Conservation (phyloP, 2,113 vertebrate genomes). For the Sitta europaea region DNA sequence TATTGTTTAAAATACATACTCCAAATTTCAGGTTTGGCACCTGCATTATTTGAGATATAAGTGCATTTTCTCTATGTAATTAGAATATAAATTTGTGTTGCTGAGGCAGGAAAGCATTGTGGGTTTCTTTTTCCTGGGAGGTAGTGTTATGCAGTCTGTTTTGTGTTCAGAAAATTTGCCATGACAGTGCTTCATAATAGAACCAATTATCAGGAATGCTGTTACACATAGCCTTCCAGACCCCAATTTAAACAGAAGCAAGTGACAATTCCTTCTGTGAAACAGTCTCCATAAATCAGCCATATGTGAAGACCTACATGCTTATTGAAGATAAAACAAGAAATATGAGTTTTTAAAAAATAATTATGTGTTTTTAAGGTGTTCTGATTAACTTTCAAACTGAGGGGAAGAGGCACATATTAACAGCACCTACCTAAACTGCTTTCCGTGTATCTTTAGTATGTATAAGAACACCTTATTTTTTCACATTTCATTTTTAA, state of each 20-base stretch:
- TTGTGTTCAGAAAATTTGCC: constrained; percentile 58
- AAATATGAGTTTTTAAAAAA: not conserved
- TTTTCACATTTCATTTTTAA: not conserved
- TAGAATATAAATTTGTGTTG: constrained; percentile 57
- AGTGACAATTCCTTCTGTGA: constrained; percentile 61
- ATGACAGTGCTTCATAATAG: constrained; percentile 66
- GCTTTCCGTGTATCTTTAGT: not conserved
- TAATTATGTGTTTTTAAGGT: not conserved
- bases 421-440: not conserved
- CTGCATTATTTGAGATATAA: constrained; percentile 54
- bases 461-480: not conserved
- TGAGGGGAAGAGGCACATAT: not conserved
- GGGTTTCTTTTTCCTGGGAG: not conserved
- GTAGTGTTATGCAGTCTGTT: constrained; percentile 41
- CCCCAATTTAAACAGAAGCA: constrained; percentile 66
- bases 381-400: not conserved
- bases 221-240: constrained; percentile 59
- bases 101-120: not conserved
- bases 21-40: constrained; percentile 23
- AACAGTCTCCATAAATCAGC: constrained; percentile 45
- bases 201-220: constrained; percentile 70
- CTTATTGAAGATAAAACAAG: constrained; percentile 6
- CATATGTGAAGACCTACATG: constrained; percentile 17
- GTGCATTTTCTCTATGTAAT: constrained; percentile 50
- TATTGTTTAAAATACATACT: not conserved